Conservation (phyloP, 2,797 vertebrate species). For the Balearica regulorum region DNA sequence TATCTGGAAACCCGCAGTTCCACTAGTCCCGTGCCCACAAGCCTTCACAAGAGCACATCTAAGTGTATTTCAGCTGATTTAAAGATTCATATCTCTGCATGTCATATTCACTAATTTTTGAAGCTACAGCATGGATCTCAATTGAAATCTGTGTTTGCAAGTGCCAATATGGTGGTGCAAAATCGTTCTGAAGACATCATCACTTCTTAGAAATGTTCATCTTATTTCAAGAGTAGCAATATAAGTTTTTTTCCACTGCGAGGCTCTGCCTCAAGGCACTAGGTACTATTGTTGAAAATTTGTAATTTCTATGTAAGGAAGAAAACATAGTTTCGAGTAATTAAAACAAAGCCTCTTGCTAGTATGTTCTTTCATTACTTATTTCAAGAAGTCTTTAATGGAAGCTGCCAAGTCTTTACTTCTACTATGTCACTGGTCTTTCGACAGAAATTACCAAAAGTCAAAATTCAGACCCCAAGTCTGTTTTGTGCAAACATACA, state of each 20-base stretch:
- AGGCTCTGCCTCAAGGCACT: background rate
- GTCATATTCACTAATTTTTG: background rate
- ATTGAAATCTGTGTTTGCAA: background rate
- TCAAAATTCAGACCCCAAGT: background rate
- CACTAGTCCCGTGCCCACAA: background rate
- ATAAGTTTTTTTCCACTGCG: background rate
- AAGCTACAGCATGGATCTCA: background rate
- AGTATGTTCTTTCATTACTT: background rate
- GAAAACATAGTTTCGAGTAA: background rate
- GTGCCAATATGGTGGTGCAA: background rate
- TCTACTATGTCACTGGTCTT: background rate
- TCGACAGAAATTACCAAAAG: background rate
- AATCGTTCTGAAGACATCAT: background rate
- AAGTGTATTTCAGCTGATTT: background rate
- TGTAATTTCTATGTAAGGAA: background rate
- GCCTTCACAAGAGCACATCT: background rate
- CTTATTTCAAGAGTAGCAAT: background rate
- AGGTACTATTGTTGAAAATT: background rate
- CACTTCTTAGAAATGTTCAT: background rate
- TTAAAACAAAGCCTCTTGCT: background rate
- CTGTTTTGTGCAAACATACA: background rate
- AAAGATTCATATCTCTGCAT: background rate
- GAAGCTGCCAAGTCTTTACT: background rate
- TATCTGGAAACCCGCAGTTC: background rate
- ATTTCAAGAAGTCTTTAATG: background rate